These are phyloP conservation scores for Conistra vaccinii DNA, from an alignment of 2,888 invertebrate genomes.

Conservation along the genomic window DNA sequence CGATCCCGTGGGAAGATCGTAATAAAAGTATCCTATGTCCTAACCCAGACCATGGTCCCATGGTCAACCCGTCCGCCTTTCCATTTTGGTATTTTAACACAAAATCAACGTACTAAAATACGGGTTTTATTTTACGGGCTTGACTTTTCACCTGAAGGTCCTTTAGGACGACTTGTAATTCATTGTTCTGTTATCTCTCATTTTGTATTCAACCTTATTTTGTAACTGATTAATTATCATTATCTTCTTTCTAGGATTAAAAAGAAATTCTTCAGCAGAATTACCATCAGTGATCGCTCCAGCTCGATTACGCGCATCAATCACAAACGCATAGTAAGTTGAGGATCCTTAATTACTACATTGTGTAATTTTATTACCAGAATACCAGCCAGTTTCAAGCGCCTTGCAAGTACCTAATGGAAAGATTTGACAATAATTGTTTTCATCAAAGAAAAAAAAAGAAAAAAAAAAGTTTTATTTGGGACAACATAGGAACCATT, in stretches of 20 bases:
- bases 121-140: background rate
- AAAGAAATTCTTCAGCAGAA: conserved; percentile 81
- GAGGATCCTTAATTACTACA: background rate
- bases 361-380: background rate
- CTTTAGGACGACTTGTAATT: background rate
- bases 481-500: too few relatives aligned
- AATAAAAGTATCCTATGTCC: too few relatives aligned
- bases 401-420: background rate
- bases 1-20: too few relatives aligned
- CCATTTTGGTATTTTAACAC: background rate
- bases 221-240: background rate
- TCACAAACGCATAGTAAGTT: conserved; percentile 83
- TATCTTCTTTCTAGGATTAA: conserved; percentile 77
- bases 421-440: background rate
- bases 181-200: background rate
- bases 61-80: too few relatives aligned
- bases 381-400: background rate
- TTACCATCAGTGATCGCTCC: conserved; percentile 85
- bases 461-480: too few relatives aligned
- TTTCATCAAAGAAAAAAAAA: too few relatives aligned
- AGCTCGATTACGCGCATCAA: conserved; percentile 82
- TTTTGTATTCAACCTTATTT: background rate
- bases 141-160: background rate
- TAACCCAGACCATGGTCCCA: too few relatives aligned
- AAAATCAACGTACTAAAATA: background rate